A percentile compares a stretch with the other conserved stretches of the same genome.
phyloP scores from a whole-genome alignment of 92 coral and sea anemone genomes.

The Metridium senile region DNA sequence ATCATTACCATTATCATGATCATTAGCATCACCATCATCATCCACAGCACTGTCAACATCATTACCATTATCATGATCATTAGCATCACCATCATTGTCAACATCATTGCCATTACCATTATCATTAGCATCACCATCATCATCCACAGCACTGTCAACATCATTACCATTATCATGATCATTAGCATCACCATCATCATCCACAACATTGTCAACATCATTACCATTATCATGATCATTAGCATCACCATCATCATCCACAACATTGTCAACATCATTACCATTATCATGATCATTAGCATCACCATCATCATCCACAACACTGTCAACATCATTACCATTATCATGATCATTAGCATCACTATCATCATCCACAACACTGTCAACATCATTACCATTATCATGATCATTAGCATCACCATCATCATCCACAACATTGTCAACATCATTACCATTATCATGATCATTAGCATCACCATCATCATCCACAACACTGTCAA shows the following conservation, averaged over 20 bases:
- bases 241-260: too few species aligned
- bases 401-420: background rate
- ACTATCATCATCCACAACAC: background rate
- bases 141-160: background rate
- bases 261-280: background rate
- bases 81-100: background rate
- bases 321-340: background rate
- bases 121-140: too few species aligned
- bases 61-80: too few species aligned
- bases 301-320: background rate
- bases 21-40: background rate
- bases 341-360: too few species aligned
- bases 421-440: background rate
- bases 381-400: background rate
- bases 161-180: too few species aligned
- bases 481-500: background rate
- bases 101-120: background rate
- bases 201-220: background rate
- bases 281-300: too few species aligned
- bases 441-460: background rate
- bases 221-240: too few species aligned
- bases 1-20: too few species aligned
- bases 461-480: background rate
- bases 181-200: too few species aligned
- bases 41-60: too few species aligned